A percentile compares a stretch with the other conserved stretches of the same genome.
These are phyloP conservation scores for Nephotettix cincticeps DNA, from an alignment of 1,140 invertebrate genomes.

Conservation along the genomic window DNA sequence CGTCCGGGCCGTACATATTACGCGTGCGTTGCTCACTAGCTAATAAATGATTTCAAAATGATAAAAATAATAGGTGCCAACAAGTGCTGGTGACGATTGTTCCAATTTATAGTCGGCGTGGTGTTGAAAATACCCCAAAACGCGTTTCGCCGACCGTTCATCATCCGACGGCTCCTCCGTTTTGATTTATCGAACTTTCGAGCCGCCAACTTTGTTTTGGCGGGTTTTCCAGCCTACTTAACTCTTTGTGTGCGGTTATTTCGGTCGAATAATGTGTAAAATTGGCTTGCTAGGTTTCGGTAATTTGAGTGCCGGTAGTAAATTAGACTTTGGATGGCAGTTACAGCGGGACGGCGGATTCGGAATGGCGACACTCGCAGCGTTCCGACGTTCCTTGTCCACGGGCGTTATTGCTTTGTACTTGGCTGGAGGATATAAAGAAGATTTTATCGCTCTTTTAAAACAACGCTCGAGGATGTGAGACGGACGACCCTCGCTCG, in stretches of 20 bases:
- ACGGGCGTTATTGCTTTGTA: too few relatives aligned
- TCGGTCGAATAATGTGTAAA: not conserved
- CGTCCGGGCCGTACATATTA: too few relatives aligned
- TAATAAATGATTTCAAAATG: not conserved
- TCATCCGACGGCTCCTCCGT: not conserved
- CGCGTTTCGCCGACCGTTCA: not conserved
- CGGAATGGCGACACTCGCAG: too few relatives aligned
- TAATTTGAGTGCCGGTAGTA: not conserved
- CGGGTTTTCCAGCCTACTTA: not conserved
- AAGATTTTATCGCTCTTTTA: too few relatives aligned
- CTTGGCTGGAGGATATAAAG: too few relatives aligned
- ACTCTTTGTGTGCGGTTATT: not conserved
- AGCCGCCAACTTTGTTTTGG: not conserved
- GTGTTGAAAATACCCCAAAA: slow-evolving; percentile 3
- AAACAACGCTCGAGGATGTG: too few relatives aligned
- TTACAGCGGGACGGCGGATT: too few relatives aligned
- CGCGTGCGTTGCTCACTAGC: too few relatives aligned
- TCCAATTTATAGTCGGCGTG: not conserved
- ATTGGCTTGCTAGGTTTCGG: not conserved
- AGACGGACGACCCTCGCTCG: too few relatives aligned
- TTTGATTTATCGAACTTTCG: not conserved
- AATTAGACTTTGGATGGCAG: too few relatives aligned
- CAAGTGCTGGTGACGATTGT: not conserved
- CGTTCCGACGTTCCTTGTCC: too few relatives aligned
- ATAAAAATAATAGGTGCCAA: not conserved